Evolutionary conservation across 2,888 invertebrate genomes (phyloP).

Genomic region (Metopia argyrocephala): DNA sequence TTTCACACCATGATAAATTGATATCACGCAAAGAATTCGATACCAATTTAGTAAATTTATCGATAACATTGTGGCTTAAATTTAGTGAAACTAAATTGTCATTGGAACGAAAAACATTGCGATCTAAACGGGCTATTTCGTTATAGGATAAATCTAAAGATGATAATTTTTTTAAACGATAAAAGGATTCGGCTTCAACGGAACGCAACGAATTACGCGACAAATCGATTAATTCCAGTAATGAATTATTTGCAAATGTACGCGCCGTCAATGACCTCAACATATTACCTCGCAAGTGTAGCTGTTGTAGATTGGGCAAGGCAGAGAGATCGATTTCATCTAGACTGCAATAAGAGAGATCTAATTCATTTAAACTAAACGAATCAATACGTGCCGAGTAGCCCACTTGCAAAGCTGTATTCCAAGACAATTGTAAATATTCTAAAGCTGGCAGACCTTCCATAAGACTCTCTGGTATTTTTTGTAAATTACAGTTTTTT

Average conservation of each 20-base stretch:
- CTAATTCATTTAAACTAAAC: slow-evolving; percentile 80
- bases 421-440: slow-evolving; percentile 82
- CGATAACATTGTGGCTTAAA: slow-evolving; percentile 84
- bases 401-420: slow-evolving; percentile 80
- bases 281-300: slow-evolving; percentile 83
- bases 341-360: slow-evolving; percentile 83
- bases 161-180: slow-evolving; percentile 81
- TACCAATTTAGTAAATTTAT: slow-evolving; percentile 80
- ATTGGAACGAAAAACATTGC: slow-evolving; percentile 82
- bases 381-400: slow-evolving; percentile 78
- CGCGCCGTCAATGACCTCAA: slow-evolving; percentile 80
- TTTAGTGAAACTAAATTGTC: slow-evolving; percentile 82
- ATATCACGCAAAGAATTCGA: slow-evolving; percentile 81
- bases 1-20: slow-evolving; percentile 85
- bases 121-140: slow-evolving; percentile 82
- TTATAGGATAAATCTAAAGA: slow-evolving; percentile 85
- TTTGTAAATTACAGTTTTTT: slow-evolving; percentile 81
- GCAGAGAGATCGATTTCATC: slow-evolving; percentile 82
- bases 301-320: slow-evolving; percentile 81
- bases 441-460: slow-evolving; percentile 81
- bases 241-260: slow-evolving; percentile 82
- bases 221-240: slow-evolving; percentile 82
- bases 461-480: slow-evolving; percentile 80
- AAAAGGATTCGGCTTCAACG: slow-evolving; percentile 82
- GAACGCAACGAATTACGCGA: slow-evolving; percentile 83